Conservation (phyloP, 2,888 invertebrate species). For the Noctua pronuba region DNA sequence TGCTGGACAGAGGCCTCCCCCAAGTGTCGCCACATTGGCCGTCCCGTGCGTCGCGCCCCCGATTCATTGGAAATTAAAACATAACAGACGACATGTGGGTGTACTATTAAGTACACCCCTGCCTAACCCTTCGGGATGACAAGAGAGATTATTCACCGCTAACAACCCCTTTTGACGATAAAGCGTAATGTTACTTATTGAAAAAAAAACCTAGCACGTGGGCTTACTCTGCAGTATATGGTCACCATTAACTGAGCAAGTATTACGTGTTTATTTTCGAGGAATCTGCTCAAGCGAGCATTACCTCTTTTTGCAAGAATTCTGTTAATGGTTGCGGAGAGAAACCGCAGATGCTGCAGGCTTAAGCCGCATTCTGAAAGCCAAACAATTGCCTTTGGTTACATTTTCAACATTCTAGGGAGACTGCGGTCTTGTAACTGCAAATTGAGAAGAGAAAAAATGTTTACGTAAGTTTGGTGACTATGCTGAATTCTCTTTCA, state of each 20-base stretch:
- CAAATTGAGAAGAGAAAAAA: constrained; percentile 1
- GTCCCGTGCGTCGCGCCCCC: too few species aligned
- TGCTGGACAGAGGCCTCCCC: too few species aligned
- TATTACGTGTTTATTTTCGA: constrained; percentile 9
- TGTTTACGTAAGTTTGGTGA: not conserved
- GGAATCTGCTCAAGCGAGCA: not conserved
- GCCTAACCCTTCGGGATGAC: not conserved
- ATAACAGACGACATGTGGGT: too few species aligned
- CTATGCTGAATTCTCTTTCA: not conserved
- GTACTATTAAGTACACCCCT: not conserved
- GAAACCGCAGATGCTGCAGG: constrained; percentile 15
- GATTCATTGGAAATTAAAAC: too few species aligned
- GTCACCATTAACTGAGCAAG: constrained; percentile 4
- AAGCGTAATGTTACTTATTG: not conserved
- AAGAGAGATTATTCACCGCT: not conserved
- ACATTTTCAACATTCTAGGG: not conserved
- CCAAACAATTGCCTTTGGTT: constrained; percentile 16
- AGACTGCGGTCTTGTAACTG: not conserved
- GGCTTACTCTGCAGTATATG: not conserved
- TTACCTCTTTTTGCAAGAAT: constrained; percentile 3
- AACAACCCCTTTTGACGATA: not conserved
- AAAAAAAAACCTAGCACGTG: not conserved
- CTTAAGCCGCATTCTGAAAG: not conserved
- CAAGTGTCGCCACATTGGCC: too few species aligned
- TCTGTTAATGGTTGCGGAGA: not conserved